Evolutionary conservation across 2,888 invertebrate genomes (phyloP).

Genomic region (Nomada ruficornis): DNA sequence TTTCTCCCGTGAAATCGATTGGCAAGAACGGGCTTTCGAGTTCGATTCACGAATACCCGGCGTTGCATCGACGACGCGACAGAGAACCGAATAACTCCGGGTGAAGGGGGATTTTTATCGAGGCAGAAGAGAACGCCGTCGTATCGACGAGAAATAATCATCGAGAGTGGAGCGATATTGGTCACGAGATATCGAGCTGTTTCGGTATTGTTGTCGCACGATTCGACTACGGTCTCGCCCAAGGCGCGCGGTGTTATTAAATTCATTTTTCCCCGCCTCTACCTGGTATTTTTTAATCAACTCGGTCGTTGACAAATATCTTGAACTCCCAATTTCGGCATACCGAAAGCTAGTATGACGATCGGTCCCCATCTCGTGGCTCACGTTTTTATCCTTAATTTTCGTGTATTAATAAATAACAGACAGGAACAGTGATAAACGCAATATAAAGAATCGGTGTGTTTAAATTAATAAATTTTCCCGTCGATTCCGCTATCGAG

Average conservation of each 20-base stretch:
- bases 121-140: neutral
- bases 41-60: neutral
- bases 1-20: neutral
- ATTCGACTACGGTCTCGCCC: slow-evolving; percentile 24
- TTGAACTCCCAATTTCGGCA: too few species aligned
- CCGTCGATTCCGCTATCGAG: neutral
- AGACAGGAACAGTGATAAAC: too few species aligned
- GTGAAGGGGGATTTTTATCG: slow-evolving; percentile 15
- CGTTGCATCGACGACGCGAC: neutral
- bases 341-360: too few species aligned
- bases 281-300: neutral
- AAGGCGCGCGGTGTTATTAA: slow-evolving; percentile 42
- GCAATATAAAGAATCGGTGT: too few species aligned
- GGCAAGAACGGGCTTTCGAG: neutral
- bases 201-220: slow-evolving; percentile 47
- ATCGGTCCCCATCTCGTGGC: too few species aligned
- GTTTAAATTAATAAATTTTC: neutral
- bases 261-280: slow-evolving; percentile 7
- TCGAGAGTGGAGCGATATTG: slow-evolving; percentile 36
- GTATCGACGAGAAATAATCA: slow-evolving; percentile 47
- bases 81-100: neutral
- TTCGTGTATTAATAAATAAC: too few species aligned
- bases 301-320: too few species aligned
- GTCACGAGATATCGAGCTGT: slow-evolving; percentile 35
- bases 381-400: too few species aligned